phyloP scores from a whole-genome alignment of 2,113 vertebrate species.

The Sinocyclocheilus anophthalmus region DNA sequence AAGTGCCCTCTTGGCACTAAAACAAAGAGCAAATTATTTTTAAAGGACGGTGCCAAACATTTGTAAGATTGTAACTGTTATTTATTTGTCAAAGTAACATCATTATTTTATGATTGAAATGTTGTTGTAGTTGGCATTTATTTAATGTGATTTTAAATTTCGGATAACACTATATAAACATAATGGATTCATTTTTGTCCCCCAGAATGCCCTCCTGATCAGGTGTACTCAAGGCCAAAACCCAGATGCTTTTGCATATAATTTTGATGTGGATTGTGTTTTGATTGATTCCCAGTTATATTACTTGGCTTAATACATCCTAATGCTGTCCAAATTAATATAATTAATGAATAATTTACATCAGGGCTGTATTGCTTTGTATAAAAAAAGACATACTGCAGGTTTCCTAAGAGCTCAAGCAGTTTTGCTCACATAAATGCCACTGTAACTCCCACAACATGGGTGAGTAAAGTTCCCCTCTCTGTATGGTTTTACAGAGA shows the following conservation, averaged over 20 bases:
- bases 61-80: slow-evolving; percentile 58
- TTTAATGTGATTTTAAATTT: slow-evolving; percentile 24
- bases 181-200: neutral
- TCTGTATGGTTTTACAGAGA: neutral
- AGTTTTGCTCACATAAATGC: neutral
- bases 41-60: slow-evolving; percentile 67
- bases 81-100: neutral
- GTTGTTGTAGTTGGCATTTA: slow-evolving; percentile 24
- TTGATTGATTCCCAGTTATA: neutral
- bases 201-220: slow-evolving; percentile 44
- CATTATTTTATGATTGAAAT: slow-evolving; percentile 8
- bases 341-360: neutral
- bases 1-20: slow-evolving; percentile 67
- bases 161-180: neutral
- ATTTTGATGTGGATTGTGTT: neutral
- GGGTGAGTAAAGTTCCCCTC: neutral
- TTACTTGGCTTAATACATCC: neutral
- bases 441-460: neutral
- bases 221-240: neutral
- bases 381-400: neutral
- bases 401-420: neutral
- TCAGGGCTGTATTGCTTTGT: neutral
- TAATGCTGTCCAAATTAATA: neutral
- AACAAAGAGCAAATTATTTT: slow-evolving; percentile 45
- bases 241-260: neutral